Evolutionary conservation across 1,140 invertebrate genomes (phyloP), one percentile per base, ranked within the genome.

Genomic region (Ectropis grisescens): DNA sequence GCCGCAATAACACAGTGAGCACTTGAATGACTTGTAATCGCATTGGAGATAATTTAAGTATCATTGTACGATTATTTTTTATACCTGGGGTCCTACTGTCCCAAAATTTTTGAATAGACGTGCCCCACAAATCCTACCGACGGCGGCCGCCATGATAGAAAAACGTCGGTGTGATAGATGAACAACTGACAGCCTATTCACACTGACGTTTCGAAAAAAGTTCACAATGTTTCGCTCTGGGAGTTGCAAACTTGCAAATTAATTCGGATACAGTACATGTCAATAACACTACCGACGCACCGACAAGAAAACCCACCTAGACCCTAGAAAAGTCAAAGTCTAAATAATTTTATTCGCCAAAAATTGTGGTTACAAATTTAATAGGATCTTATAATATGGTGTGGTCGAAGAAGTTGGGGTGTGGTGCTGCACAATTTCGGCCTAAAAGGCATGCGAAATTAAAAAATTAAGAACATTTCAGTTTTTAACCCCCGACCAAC

Each of bases 81-180:
- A 59, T 80, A 80, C 75, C 75, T 80, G 71, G 60, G 71, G 69
- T 55, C 49, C 46, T 55, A 65, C 58, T 68, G 68, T 49, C 46
- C 70, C 66, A 85, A 55, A 84, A 74, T 69, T 80, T 84, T 88
- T 90, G 66, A 91, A 85, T 75, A 91, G 84, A 74, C 88, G 86
- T 71, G 90, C 87, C 84, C 91, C 89, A 85, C 87, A 91, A 88
- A 93, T 88, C 82, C 90, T 88, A 84, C 90, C 88, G 72, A 93
- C 86, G 70, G 87, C 86, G 68, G 90, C 90, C 87, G 91, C 91
- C 91, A 93, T 93, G 84, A 87, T 92, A 86, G 84, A 62, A 71
- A 75, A 75, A 75, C 69, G 69, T 74, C 71, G 67, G 56, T 67
- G 58, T 75, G 69, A 74, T 70, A 66, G 65, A 61, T 48, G 48